Base-by-base conservation (phyloP, 1,140 invertebrate genomes). In the Lithobius niger region DNA sequence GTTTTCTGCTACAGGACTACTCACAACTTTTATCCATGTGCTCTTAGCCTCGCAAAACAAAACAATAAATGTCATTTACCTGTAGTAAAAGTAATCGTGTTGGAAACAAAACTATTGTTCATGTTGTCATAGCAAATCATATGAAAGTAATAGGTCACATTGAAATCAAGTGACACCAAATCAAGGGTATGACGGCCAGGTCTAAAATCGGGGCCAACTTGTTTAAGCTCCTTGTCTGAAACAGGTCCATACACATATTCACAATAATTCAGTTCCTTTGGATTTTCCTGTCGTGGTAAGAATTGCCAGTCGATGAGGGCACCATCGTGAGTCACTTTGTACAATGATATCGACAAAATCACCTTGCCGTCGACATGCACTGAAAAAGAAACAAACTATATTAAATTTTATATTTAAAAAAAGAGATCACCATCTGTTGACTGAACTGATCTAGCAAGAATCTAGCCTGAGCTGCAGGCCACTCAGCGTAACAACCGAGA, bases 141-240 rank as follows among this genome's bases (percentile, higher is more conserved):
- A 28, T 59, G 59, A 53, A 62, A 59, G 27, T 62, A 52, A 42
- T 62, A 62, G n/a, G 60, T 57, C 13, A 60, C 52, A 57, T 62
- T 62, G 44, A 47, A 57, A 49, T 52, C 26, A 19, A 62, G 47
- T 31, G 49, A 28, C 2, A 59, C 24, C 36, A 54, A 52, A 26
- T 61, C 59, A 3, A 59, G 50, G 4, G n/a, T 52, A 16, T 59
- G 57, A n/a, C 54, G 44, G 28, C 58, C 36, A 16, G 50, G 19
- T 40, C 60, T 27, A 28, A 54, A 53, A 24, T 45, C 31, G n/a
- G 59, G 40, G 19, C 51, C 55, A 28, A 62, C 55, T 49, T 62
- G 48, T 25, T 61, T 45, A 42, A 57, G 56, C 3, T 53, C 52
- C 0, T 25, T 45, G 43, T 56, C 55, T 27, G 55, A 42, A 31